A percentile compares a stretch with the other conserved stretches of the same genome.
These are phyloP conservation scores for Drosophila ficusphila DNA, from an alignment of 1,140 invertebrate species.

Conservation along the genomic window DNA sequence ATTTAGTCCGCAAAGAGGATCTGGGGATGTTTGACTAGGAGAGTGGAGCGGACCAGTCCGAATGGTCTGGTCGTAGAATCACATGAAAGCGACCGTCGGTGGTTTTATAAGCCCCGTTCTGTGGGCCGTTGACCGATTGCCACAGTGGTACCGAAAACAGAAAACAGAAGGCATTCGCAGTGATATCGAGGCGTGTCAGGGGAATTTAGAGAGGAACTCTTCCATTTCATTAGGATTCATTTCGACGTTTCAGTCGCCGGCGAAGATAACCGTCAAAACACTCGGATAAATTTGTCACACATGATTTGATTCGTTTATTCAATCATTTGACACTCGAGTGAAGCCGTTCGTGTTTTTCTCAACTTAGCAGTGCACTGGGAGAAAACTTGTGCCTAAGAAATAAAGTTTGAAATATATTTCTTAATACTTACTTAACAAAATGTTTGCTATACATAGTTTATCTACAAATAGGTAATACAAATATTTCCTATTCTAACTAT, in stretches of 20 bases:
- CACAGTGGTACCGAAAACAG: constrained; percentile 9
- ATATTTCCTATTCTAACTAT: no score
- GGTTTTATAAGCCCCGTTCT: constrained; percentile 38
- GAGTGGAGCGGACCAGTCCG: no score
- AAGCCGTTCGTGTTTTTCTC: constrained; percentile 2
- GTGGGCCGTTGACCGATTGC: constrained; percentile 9
- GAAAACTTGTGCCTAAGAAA: no score
- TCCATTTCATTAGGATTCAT: background rate
- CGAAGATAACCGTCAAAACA: constrained; percentile 12
- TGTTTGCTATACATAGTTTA: no score
- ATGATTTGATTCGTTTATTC: constrained; percentile 34
- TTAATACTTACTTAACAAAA: no score
- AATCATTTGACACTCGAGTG: constrained; percentile 30
- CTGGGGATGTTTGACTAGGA: constrained; percentile 17
- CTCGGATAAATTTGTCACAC: constrained; percentile 2
- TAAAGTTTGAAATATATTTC: no score
- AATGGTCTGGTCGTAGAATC: background rate
- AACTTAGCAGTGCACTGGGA: background rate
- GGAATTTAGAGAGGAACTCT: background rate
- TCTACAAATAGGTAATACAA: background rate
- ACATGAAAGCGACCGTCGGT: background rate
- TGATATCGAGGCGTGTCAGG: background rate
- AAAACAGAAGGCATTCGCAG: background rate
- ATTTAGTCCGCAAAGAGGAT: constrained; percentile 49
- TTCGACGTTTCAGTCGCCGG: background rate